A percentile compares a stretch with the other conserved stretches of the same genome.
phyloP scores from a whole-genome alignment of 2,888 invertebrate species.

The Eutolmus rufibarbis region DNA sequence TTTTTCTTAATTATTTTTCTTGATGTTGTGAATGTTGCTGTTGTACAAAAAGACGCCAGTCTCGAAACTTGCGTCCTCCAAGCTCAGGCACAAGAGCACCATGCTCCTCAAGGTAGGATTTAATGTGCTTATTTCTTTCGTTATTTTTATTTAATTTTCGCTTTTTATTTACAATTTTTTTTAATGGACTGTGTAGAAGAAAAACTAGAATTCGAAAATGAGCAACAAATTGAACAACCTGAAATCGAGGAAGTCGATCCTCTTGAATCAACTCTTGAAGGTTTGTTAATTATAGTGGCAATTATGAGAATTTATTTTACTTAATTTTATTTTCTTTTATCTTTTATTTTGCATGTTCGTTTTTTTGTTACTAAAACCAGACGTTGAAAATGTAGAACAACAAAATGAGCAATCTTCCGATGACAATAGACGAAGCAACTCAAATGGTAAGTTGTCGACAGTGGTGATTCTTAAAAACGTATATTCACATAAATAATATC shows the following conservation, averaged over 20 bases:
- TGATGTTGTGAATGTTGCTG: constrained; percentile 50
- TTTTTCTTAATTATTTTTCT: constrained; percentile 48
- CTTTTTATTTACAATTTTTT: constrained; percentile 53
- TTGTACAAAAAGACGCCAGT: constrained; percentile 66
- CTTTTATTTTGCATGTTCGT: constrained; percentile 46
- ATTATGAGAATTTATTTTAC: constrained; percentile 29
- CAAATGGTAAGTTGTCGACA: constrained; percentile 56
- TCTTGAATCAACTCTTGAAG: constrained; percentile 61
- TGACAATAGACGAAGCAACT: constrained; percentile 49
- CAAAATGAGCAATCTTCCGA: constrained; percentile 8
- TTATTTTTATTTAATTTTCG: constrained; percentile 42
- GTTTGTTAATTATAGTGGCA: constrained; percentile 54
- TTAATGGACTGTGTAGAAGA: constrained; percentile 64
- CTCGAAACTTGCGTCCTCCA: constrained; percentile 72
- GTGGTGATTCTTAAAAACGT: background rate
- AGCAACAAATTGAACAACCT: constrained; percentile 57
- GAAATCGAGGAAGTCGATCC: constrained; percentile 56
- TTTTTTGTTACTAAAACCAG: background rate
- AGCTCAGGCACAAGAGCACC: constrained; percentile 62
- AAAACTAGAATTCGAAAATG: constrained; percentile 59
- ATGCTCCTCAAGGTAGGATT: constrained; percentile 49
- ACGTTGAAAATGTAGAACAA: constrained; percentile 13
- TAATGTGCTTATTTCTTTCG: constrained; percentile 26
- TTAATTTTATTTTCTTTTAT: constrained; percentile 50
- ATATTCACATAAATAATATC: background rate